Conservation (phyloP, 2,797 vertebrate genomes). For the Busarellus nigricollis region DNA sequence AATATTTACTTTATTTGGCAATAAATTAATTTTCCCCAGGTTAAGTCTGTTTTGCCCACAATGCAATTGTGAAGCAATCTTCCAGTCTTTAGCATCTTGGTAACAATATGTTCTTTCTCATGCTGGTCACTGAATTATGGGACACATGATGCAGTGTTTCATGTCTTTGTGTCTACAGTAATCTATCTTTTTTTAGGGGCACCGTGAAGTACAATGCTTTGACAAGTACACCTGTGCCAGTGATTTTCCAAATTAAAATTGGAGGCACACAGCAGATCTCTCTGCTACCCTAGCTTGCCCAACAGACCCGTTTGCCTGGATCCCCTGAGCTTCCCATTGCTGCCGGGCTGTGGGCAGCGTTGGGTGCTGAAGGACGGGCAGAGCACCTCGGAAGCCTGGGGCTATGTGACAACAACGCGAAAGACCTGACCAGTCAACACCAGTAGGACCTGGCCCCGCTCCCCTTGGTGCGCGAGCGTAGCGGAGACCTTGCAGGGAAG, state of each 20-base stretch:
- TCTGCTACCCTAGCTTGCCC: background rate
- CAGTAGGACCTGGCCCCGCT: background rate
- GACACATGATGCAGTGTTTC: background rate
- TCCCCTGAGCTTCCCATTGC: background rate
- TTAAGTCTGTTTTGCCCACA: background rate
- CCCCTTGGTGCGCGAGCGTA: background rate
- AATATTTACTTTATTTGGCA: background rate
- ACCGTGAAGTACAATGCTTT: background rate
- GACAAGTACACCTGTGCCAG: background rate
- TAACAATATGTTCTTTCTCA: background rate
- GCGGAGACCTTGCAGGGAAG: background rate
- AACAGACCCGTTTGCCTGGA: background rate
- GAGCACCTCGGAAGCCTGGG: background rate
- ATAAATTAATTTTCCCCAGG: background rate
- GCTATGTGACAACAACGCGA: background rate
- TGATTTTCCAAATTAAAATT: background rate
- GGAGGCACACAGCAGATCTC: background rate
- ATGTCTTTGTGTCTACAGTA: background rate
- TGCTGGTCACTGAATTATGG: background rate
- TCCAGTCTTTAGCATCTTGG: background rate
- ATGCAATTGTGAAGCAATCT: background rate
- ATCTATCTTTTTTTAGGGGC: conserved; percentile 1
- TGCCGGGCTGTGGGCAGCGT: rapidly evolving
- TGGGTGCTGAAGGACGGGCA: background rate
- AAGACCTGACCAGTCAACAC: background rate